These are phyloP conservation scores for Diplodus sargus DNA, from an alignment of 2,797 vertebrate species.

Conservation along the genomic window DNA sequence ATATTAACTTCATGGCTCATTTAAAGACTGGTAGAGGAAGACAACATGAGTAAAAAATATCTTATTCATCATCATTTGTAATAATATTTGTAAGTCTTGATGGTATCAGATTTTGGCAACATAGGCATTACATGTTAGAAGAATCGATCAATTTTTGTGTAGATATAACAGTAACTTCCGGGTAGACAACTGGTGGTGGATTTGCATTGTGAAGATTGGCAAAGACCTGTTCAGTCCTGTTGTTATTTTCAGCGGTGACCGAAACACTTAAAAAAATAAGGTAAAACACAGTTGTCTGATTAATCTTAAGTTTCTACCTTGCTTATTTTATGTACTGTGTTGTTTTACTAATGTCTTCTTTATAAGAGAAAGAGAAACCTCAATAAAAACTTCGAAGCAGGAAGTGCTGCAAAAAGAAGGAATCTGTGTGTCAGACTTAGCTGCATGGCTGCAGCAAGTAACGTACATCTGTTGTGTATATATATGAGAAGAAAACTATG, in stretches of 20 bases:
- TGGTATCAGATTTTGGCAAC: neutral
- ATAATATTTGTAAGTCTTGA: conserved; percentile 4
- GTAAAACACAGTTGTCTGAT: no score
- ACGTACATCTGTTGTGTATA: neutral
- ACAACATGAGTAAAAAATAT: neutral
- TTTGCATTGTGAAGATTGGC: no score
- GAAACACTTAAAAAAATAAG: no score
- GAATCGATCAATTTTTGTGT: neutral
- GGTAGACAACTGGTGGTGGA: no score
- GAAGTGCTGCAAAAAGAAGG: neutral
- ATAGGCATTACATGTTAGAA: neutral
- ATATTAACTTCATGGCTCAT: conserved; percentile 29
- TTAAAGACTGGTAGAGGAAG: conserved; percentile 14
- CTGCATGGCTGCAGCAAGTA: neutral
- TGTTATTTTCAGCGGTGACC: no score
- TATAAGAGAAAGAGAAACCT: neutral
- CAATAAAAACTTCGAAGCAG: neutral
- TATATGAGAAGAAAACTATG: neutral
- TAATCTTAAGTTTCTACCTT: no score
- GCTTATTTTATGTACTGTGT: no score
- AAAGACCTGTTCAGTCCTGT: no score
- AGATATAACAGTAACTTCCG: neutral
- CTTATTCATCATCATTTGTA: neutral
- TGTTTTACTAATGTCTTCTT: no score
- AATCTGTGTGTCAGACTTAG: conserved; percentile 1